Percentiles rank a stretch among this genome's conserved stretches.
Conservation (phyloP, 2,888 invertebrate species). For the Ormyrus thymus region DNA sequence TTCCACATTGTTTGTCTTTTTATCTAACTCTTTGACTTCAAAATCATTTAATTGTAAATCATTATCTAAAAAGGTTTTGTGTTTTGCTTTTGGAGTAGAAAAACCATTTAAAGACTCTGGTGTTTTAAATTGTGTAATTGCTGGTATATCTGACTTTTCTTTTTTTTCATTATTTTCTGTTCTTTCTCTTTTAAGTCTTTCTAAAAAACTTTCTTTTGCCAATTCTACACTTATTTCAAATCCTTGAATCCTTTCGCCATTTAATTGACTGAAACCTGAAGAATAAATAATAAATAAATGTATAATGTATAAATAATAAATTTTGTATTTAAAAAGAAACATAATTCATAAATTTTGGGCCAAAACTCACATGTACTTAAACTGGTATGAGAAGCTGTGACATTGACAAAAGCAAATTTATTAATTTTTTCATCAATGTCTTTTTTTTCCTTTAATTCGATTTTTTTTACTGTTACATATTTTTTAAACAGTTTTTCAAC, state of each 20-base stretch:
- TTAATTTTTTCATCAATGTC: conserved; percentile 52
- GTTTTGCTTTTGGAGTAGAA: conserved; percentile 4
- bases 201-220: conserved; percentile 62
- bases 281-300: not conserved
- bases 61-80: conserved; percentile 19
- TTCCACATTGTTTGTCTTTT: conserved; percentile 4
- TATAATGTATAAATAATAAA: not conserved
- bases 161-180: conserved; percentile 45
- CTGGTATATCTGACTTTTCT: not conserved
- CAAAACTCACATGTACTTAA: conserved; percentile 59
- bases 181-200: conserved; percentile 60
- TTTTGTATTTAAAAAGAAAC: no score
- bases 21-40: conserved; percentile 44
- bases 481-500: conserved; percentile 56
- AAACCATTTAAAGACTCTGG: not conserved
- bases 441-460: conserved; percentile 61
- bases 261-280: conserved; percentile 58
- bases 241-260: conserved; percentile 53
- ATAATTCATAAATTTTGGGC: not conserved
- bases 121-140: not conserved
- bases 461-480: conserved; percentile 57
- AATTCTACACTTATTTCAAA: conserved; percentile 57
- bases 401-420: conserved; percentile 60
- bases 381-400: conserved; percentile 56
- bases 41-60: conserved; percentile 22